Evolutionary conservation across 1,140 invertebrate species (phyloP).

Genomic region (Drosophila cardini): DNA sequence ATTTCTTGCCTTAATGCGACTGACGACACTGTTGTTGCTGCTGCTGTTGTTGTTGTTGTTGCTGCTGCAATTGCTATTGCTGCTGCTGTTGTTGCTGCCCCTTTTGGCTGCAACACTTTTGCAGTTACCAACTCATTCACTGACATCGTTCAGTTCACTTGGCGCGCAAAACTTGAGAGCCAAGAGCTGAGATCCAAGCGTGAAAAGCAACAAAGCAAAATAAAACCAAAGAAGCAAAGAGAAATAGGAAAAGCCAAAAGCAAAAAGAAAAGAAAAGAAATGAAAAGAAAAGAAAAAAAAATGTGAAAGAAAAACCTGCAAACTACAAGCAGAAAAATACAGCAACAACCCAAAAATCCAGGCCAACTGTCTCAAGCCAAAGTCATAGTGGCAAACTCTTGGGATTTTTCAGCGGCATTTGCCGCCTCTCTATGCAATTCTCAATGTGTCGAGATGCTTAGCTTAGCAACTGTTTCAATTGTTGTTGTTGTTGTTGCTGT

Average conservation of each 20-base stretch:
- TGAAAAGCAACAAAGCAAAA: conserved; percentile 42
- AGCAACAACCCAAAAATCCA: conserved; percentile 40
- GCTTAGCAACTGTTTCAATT: conserved; percentile 22
- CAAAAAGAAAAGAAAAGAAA: not conserved
- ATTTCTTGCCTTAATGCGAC: conserved; percentile 39
- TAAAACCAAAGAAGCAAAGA: conserved; percentile 23
- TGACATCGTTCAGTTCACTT: conserved; percentile 32
- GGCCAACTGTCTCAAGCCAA: conserved; percentile 42
- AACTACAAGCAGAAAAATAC: conserved; percentile 9
- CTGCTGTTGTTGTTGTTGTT: conserved; percentile 21
- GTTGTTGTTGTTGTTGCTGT: conserved; percentile 4
- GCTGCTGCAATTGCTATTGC: conserved; percentile 2
- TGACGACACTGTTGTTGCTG: conserved; percentile 27
- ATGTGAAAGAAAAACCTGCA: conserved; percentile 9
- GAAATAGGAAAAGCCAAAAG: conserved; percentile 5
- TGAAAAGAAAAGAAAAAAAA: conserved; percentile 10
- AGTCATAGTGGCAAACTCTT: conserved; percentile 26
- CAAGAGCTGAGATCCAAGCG: not conserved
- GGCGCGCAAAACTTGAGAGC: conserved; percentile 26
- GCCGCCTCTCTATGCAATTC: conserved; percentile 47
- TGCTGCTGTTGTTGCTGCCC: conserved; percentile 14
- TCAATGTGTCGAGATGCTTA: conserved; percentile 42
- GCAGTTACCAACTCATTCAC: conserved; percentile 14
- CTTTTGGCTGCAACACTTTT: conserved; percentile 2
- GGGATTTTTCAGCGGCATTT: conserved; percentile 8